Conservation (phyloP, 1,140 invertebrate genomes). For the Neotoxoptera formosana region DNA sequence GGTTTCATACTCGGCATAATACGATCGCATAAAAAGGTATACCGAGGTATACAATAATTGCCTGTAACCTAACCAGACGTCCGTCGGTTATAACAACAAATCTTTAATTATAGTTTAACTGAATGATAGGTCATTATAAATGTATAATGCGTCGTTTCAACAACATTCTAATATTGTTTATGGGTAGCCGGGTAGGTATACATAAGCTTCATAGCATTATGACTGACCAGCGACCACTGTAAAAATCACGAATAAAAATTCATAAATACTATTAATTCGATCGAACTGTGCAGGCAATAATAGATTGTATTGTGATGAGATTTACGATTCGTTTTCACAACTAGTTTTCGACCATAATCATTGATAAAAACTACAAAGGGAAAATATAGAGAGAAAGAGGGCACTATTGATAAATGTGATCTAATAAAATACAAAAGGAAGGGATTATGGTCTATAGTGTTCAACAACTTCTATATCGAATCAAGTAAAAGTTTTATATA, state of each 20-base stretch:
- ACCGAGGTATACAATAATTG: neutral
- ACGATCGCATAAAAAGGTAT: neutral
- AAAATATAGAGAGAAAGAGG: neutral
- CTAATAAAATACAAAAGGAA: conserved; percentile 49
- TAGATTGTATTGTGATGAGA: conserved; percentile 6
- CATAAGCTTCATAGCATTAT: neutral
- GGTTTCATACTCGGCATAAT: neutral
- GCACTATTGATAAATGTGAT: conserved; percentile 46
- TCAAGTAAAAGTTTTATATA: conserved; percentile 39
- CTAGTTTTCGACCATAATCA: conserved; percentile 23
- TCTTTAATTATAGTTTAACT: neutral
- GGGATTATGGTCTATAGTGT: conserved; percentile 42
- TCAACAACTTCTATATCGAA: conserved; percentile 47
- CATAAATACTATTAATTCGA: neutral
- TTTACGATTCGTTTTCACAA: neutral
- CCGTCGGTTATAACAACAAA: neutral
- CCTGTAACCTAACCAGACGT: neutral
- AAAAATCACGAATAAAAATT: neutral
- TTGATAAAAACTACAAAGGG: conserved; percentile 33
- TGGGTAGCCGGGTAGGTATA: neutral
- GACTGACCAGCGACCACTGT: neutral
- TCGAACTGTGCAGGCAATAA: neutral
- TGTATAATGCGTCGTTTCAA: neutral
- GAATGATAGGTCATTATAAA: neutral
- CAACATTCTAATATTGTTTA: neutral